These are phyloP conservation scores for Cyclophora punctaria DNA, from an alignment of 2,888 invertebrate species.

Conservation along the genomic window DNA sequence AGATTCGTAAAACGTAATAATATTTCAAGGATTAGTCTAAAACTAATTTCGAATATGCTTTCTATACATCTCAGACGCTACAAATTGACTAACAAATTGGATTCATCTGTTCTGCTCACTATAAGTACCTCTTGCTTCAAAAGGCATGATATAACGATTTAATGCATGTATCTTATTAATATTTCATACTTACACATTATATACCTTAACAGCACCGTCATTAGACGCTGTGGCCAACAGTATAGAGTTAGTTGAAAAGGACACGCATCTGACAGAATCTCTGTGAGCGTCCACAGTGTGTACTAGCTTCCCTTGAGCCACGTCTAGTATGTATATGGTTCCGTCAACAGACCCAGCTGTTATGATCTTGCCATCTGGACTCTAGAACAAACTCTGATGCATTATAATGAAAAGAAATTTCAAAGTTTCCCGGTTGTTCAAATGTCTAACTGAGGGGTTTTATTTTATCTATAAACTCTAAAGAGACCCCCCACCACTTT, in stretches of 20 bases:
- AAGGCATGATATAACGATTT: no score
- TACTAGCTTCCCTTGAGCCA: constrained; percentile 86
- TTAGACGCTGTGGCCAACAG: constrained; percentile 92
- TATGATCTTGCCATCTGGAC: constrained; percentile 93
- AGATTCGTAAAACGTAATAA: no score
- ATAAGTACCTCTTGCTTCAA: no score
- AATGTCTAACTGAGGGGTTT: no score
- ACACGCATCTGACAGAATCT: constrained; percentile 90
- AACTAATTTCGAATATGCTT: no score
- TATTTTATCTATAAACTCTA: no score
- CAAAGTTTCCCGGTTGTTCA: background rate
- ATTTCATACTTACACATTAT: constrained; percentile 86
- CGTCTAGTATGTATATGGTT: constrained; percentile 93
- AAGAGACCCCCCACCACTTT: background rate
- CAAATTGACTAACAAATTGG: no score
- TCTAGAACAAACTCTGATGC: constrained; percentile 68
- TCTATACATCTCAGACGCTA: no score
- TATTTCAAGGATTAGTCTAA: no score
- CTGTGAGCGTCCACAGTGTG: constrained; percentile 95
- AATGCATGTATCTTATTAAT: background rate
- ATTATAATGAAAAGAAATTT: background rate
- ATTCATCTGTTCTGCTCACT: no score
- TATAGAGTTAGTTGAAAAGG: constrained; percentile 94
- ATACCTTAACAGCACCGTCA: constrained; percentile 94
- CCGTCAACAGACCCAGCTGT: constrained; percentile 96